A percentile compares a stretch with the other conserved stretches of the same genome.
These are phyloP conservation scores for Aelia acuminata DNA, from an alignment of 2,888 invertebrate species.

Conservation along the genomic window DNA sequence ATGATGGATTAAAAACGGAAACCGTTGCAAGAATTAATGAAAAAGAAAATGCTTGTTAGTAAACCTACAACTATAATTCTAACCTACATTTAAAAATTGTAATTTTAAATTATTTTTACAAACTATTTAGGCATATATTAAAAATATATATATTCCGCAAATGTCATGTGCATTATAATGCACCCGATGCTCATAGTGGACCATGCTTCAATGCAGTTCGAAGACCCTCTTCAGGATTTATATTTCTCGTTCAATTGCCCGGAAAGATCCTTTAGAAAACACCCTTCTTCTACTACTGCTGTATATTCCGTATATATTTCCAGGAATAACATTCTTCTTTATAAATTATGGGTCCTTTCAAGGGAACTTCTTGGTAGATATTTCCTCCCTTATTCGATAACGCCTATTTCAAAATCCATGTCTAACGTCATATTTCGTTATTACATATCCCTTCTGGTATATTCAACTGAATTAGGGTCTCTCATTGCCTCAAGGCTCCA, in stretches of 20 bases:
- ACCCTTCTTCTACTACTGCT: conserved; percentile 18
- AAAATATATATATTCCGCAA: not conserved
- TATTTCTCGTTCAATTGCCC: conserved; percentile 26
- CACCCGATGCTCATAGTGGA: not conserved
- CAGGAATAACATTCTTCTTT: conserved; percentile 23
- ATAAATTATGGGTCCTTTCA: not conserved
- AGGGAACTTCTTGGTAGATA: not conserved
- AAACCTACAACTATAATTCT: too few species aligned
- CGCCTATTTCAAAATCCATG: not conserved
- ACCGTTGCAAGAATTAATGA: too few species aligned
- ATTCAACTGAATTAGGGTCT: too few species aligned
- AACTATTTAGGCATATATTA: too few species aligned
- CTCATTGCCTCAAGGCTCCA: too few species aligned
- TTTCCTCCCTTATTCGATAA: not conserved
- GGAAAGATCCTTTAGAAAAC: conserved; percentile 33
- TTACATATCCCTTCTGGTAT: not conserved
- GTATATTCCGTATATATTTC: conserved; percentile 24
- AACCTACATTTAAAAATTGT: too few species aligned
- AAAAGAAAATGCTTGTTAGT: too few species aligned
- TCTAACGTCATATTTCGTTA: not conserved
- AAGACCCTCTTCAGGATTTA: conserved; percentile 14
- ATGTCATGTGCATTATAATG: not conserved
- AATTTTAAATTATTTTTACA: too few species aligned
- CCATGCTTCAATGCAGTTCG: conserved; percentile 18
- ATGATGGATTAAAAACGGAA: too few species aligned